Evolutionary conservation across 2,113 vertebrate species (phyloP), one percentile per base, ranked within the genome.

Genomic region (Melanerpes aurifrons): DNA sequence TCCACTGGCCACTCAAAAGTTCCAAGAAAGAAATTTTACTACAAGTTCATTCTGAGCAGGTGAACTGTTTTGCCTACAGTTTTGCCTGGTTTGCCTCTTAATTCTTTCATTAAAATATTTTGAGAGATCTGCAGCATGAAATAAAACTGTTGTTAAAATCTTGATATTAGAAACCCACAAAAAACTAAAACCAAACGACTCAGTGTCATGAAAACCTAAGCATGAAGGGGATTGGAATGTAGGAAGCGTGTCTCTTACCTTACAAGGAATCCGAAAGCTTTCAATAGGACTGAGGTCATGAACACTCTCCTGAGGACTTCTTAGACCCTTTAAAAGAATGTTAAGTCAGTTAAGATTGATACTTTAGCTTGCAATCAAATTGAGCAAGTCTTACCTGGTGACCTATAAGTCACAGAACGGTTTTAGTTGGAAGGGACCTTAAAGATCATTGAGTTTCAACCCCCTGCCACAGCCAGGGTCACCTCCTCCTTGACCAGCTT

Each of bases 271-370:
- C 95, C 98, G 98, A 77, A 99, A 97, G 96, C 97, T 99, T 95
- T 99, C 99, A 93, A 99, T 96, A 50, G 99, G 99, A 95, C 99
- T 99, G n/a, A 99, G 98, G 94, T 99, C 99, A 75, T 98, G 96
- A 97, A 99, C 97, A 91, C 97, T 99, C 91, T 99, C 99, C 28
- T 98, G 99, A 71, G 99, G 99, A 96, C 99, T 99, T 97, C 98
- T 99, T 84, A 99, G 98, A 96, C 99, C 99, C 98, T 98, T 94
- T 31, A 97, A 97, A 89, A 89, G n/a, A 86, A 88, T 71, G 63
- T 67, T 40, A 90, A 94, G n/a, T 74, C 29, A 77, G 25, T 79
- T 70, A 82, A 74, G 14, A 62, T 19, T 24, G 28, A 78, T 93
- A 31, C 25, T 87, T 71, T 22, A 62, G 45, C 20, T 89, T 77